Conservation (phyloP, 1,140 invertebrate genomes). For the Drosophila prosaltans region DNA sequence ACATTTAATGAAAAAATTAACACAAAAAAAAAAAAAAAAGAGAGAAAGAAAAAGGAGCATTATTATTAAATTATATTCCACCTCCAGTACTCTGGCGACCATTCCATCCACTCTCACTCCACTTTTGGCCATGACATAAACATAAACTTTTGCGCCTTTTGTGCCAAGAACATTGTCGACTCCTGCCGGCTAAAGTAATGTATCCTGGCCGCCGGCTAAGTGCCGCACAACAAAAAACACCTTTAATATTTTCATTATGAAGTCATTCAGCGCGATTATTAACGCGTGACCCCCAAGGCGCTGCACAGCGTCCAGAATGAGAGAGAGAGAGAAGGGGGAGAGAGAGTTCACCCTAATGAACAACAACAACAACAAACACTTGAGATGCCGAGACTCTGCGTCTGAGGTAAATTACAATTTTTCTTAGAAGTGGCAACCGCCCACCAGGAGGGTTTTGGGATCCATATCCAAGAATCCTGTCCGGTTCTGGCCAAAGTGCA, state of each 20-base stretch:
- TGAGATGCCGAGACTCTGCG: conserved; percentile 1
- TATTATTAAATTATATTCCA: conserved; percentile 70
- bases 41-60: conserved; percentile 39
- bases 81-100: conserved; percentile 13
- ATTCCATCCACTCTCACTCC: not conserved
- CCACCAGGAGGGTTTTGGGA: conserved; percentile 45
- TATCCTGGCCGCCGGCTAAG: conserved; percentile 66
- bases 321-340: conserved; percentile 18
- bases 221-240: conserved; percentile 65
- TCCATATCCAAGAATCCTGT: not conserved
- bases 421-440: conserved; percentile 70
- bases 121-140: conserved; percentile 68
- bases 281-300: conserved; percentile 78
- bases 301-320: conserved; percentile 50
- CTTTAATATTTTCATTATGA: conserved; percentile 82
- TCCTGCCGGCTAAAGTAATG: conserved; percentile 53
- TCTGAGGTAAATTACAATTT: conserved; percentile 78
- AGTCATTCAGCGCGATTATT: conserved; percentile 80
- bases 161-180: conserved; percentile 38
- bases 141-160: conserved; percentile 80
- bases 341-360: conserved; percentile 59
- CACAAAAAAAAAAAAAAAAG: conserved; percentile 9
- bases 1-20: conserved; percentile 67
- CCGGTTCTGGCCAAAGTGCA: conserved; percentile 57
- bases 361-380: conserved; percentile 44